phyloP scores from a whole-genome alignment of 2,797 vertebrate genomes.

The Dendrocincla tyrannina region DNA sequence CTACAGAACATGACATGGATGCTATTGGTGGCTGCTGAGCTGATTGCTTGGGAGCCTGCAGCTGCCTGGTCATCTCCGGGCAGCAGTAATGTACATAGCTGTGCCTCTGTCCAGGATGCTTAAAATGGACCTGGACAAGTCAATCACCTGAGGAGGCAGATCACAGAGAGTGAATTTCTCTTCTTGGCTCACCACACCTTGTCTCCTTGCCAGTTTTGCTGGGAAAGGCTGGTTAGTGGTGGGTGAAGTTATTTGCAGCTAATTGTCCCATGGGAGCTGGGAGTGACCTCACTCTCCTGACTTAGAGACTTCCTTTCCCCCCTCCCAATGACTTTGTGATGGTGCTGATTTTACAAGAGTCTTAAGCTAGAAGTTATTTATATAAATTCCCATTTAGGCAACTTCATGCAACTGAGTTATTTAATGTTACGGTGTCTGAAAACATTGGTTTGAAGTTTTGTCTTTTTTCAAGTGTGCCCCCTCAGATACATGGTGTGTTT shows the following conservation, averaged over 20 bases:
- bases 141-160: background rate
- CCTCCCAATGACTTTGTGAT: background rate
- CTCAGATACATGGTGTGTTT: background rate
- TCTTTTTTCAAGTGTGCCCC: background rate
- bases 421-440: background rate
- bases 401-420: background rate
- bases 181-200: background rate
- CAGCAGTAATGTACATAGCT: background rate
- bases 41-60: background rate
- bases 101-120: background rate
- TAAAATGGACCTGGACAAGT: background rate
- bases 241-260: background rate
- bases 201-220: background rate
- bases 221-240: background rate
- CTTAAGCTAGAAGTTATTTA: background rate
- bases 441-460: background rate
- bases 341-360: background rate
- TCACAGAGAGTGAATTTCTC: background rate
- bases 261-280: background rate
- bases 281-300: background rate
- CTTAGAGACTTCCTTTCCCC: background rate
- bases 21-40: background rate
- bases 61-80: background rate
- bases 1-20: background rate
- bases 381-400: background rate